Evolutionary conservation across 2,888 invertebrate genomes (phyloP).

Genomic region (Limenitis camilla): DNA sequence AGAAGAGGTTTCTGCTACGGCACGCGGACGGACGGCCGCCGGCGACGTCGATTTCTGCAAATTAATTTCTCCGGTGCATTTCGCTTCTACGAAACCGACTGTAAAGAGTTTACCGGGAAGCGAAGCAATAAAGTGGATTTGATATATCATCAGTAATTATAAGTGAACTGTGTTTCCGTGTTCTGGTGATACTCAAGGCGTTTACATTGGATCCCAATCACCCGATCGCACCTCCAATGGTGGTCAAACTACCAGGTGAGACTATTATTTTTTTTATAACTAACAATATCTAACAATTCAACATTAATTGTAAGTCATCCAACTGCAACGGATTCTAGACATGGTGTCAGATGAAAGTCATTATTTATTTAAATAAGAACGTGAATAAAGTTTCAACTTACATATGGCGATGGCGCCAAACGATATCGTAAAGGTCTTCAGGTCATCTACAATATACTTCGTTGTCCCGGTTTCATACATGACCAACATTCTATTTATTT

Average conservation of each 20-base stretch:
- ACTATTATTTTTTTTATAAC: slow-evolving; percentile 11
- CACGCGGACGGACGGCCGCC: slow-evolving; percentile 51
- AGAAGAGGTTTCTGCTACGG: slow-evolving; percentile 59
- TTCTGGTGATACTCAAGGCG: slow-evolving; percentile 53
- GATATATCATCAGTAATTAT: slow-evolving; percentile 68
- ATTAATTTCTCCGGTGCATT: slow-evolving; percentile 69
- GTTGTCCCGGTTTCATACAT: slow-evolving; percentile 4
- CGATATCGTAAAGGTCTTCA: slow-evolving; percentile 28
- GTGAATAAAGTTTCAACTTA: slow-evolving; percentile 1
- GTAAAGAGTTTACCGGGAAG: slow-evolving; percentile 71
- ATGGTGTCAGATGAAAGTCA: slow-evolving; percentile 15
- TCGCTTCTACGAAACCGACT: slow-evolving; percentile 68
- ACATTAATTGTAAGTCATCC: neutral
- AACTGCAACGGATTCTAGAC: neutral
- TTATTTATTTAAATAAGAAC: slow-evolving; percentile 11
- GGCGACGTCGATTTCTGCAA: slow-evolving; percentile 61
- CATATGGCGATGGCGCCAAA: slow-evolving; percentile 30
- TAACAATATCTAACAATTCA: slow-evolving; percentile 3
- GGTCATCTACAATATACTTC: slow-evolving; percentile 25
- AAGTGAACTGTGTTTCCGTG: slow-evolving; percentile 69
- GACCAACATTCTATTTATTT: neutral
- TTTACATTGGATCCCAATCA: slow-evolving; percentile 73
- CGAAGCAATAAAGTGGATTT: slow-evolving; percentile 70
- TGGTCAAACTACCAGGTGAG: slow-evolving; percentile 72
- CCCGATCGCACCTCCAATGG: slow-evolving; percentile 66